A percentile compares a stretch with the other conserved stretches of the same genome.
These are phyloP conservation scores for Pollenia angustigena DNA, from an alignment of 2,888 invertebrate genomes.

Conservation along the genomic window DNA sequence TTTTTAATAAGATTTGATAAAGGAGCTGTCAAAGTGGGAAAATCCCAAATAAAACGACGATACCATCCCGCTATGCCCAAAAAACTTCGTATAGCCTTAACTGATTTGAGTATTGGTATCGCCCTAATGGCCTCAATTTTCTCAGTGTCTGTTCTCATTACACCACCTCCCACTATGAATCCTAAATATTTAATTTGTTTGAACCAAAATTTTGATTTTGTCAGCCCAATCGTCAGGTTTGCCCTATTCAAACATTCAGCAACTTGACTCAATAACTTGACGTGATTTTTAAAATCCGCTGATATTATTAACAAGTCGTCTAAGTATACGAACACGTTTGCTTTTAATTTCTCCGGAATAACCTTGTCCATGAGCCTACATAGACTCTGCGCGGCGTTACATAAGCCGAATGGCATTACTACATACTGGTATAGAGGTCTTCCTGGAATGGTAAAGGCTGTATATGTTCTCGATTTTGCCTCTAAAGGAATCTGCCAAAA, in stretches of 20 bases:
- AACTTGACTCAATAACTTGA: neutral
- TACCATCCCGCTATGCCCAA: too few relatives aligned
- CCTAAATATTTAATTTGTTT: too few relatives aligned
- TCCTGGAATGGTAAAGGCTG: neutral
- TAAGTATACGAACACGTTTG: neutral
- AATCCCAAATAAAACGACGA: too few relatives aligned
- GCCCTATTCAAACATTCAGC: neutral
- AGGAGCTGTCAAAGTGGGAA: too few relatives aligned
- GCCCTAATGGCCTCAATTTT: too few relatives aligned
- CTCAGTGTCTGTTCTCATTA: neutral
- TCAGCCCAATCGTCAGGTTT: neutral
- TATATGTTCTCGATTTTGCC: too few relatives aligned
- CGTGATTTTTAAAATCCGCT: neutral
- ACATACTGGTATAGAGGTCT: neutral
- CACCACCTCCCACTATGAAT: too few relatives aligned
- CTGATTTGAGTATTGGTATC: too few relatives aligned
- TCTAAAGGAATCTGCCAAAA: too few relatives aligned
- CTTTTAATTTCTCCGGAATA: neutral
- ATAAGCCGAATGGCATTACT: neutral
- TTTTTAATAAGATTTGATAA: too few relatives aligned
- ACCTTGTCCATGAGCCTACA: neutral
- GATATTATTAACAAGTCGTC: neutral
- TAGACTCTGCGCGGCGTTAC: neutral
- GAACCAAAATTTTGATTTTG: too few relatives aligned
- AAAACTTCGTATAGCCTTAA: too few relatives aligned